Base-by-base conservation (phyloP, 2,113 vertebrate species). In the Bubalus kerabau region DNA sequence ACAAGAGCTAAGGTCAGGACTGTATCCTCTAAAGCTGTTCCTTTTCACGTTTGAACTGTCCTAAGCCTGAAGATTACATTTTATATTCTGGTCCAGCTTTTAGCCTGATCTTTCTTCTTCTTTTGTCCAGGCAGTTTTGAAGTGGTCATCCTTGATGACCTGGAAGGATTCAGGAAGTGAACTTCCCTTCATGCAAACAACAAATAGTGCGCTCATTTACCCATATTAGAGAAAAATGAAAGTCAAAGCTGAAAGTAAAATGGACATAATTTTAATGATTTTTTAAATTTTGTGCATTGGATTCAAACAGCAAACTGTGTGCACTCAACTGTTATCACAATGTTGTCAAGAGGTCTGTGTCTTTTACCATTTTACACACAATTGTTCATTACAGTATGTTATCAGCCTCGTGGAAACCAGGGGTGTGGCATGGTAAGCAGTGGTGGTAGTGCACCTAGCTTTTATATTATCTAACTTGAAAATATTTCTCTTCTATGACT, bases 251-350 rank as follows among this genome's bases (percentile, higher is more conserved):
- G 98, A 98, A 99, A 98, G 97, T 98, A 98, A 99, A 99, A 98
- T 94, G 97, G 98, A 98, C 94, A 96, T 97, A 98, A 98, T 98
- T 99, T 98, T 98, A 98, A 99, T 99, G 97, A 74, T 97, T 98
- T 99, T 99, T 99, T 99, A 56, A 99, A 99, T 99, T 98, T 99
- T 99, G 99, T 99, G 99, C 99, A 99, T 99, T 99, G 98, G 99
- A 99, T 99, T 99, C 98, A 99, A 99, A 99, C 99, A 99, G 99
- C 99, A 99, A 99, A 99, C 99, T 99, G 99, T 99, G 99, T 99
- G 99, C 99, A 99, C 99, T 99, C 98, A 99, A 99, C 99, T 99
- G 97, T 99, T 99, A 99, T 99, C 99, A 99, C 99, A 99, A 99
- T 99, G 99, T 99, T 99, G 99, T 99, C 98, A 99, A 99, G 99